Evolutionary conservation across 2,888 invertebrate species (phyloP).

Genomic region (Drosophila mimica): DNA sequence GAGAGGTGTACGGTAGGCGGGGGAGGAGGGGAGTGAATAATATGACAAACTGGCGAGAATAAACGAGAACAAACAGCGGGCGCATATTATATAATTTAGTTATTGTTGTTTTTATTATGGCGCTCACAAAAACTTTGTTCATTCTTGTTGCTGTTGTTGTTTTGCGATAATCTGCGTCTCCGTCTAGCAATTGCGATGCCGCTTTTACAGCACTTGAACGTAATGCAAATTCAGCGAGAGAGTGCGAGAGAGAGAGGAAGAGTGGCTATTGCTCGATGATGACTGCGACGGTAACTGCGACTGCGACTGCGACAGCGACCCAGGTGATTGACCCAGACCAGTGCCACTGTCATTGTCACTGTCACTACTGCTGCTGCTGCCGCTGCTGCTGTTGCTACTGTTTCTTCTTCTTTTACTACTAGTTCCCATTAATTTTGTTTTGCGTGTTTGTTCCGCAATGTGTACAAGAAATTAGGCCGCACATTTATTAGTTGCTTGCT

Average conservation of each 20-base stretch:
- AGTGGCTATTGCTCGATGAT: conserved; percentile 35
- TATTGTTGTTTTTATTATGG: conserved; percentile 45
- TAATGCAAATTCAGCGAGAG: conserved; percentile 46
- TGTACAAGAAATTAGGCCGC: conserved; percentile 26
- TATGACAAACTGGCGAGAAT: conserved; percentile 29
- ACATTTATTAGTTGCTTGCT: conserved; percentile 17
- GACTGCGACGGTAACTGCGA: conserved; percentile 36
- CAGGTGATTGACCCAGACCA: conserved; percentile 73
- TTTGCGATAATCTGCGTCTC: conserved; percentile 50
- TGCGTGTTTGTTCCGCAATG: conserved; percentile 33
- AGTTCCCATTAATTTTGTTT: conserved; percentile 21
- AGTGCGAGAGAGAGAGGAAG: conserved; percentile 1
- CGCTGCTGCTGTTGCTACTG: not conserved
- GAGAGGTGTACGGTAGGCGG: not conserved
- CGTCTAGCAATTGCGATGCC: conserved; percentile 41
- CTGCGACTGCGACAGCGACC: conserved; percentile 64
- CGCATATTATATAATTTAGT: conserved; percentile 61
- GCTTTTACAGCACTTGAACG: conserved; percentile 38
- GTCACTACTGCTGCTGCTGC: not conserved
- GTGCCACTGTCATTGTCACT: conserved; percentile 48
- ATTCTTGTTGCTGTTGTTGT: conserved; percentile 17
- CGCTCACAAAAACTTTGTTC: conserved; percentile 24
- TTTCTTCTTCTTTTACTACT: not conserved
- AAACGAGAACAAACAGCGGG: conserved; percentile 35
- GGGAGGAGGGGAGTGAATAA: conserved; percentile 4